Percentiles rank a stretch among this genome's conserved stretches.
Evolutionary conservation across 2,797 vertebrate species (phyloP).

Genomic region (Enteromius radiatus): DNA sequence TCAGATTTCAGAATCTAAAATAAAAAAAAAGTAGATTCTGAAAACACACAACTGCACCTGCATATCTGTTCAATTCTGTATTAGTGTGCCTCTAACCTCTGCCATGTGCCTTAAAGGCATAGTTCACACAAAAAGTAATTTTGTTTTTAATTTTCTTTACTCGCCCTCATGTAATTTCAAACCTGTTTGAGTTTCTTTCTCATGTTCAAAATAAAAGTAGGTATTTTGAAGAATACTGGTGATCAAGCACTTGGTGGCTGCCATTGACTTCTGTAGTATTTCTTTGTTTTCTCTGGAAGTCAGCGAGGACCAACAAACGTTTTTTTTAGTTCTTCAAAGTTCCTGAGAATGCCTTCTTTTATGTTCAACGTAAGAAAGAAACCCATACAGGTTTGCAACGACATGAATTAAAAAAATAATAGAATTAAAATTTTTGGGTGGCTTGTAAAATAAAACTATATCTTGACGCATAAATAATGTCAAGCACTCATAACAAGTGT

Average conservation of each 20-base stretch:
- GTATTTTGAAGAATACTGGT: not conserved
- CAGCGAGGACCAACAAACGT: too few relatives aligned
- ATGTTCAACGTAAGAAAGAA: not conserved
- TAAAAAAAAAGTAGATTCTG: too few relatives aligned
- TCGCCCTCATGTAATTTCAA: not conserved
- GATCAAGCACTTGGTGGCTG: not conserved
- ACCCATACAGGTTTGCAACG: not conserved
- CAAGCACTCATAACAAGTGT: not conserved
- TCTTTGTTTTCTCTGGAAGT: too few relatives aligned
- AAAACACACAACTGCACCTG: not conserved
- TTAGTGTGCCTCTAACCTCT: not conserved
- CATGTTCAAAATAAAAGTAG: not conserved
- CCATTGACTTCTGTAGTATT: too few relatives aligned
- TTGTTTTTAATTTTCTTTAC: not conserved
- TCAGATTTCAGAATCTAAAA: too few relatives aligned
- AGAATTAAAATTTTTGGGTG: too few relatives aligned
- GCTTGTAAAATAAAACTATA: not conserved
- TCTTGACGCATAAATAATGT: not conserved
- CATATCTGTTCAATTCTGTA: not conserved
- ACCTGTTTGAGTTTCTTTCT: not conserved
- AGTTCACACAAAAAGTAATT: not conserved
- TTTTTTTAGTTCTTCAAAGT: too few relatives aligned
- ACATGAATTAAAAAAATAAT: not conserved
- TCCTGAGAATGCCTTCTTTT: not conserved
- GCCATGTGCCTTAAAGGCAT: not conserved